Evolutionary conservation across 2,888 invertebrate genomes (phyloP).

Genomic region (Psylliodes chrysocephalus): DNA sequence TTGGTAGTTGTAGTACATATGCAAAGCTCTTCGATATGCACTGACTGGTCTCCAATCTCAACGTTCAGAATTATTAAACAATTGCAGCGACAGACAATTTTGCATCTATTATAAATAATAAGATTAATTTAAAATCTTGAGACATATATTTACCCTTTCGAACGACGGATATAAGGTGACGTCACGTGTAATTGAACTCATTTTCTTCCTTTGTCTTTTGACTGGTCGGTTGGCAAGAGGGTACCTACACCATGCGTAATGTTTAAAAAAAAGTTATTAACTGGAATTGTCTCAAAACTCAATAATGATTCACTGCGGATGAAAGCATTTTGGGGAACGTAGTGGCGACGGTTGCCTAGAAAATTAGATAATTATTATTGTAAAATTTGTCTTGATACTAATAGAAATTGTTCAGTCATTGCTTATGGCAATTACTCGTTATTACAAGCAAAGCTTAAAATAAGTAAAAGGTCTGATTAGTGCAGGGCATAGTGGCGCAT

Average conservation of each 20-base stretch:
- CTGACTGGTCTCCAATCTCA: too few relatives aligned
- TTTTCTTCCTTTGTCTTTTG: constrained; percentile 6
- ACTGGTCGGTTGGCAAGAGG: too few relatives aligned
- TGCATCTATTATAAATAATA: constrained; percentile 58
- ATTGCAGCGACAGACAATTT: constrained; percentile 52
- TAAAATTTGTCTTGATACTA: too few relatives aligned
- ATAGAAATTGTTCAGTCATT: too few relatives aligned
- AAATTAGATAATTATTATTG: too few relatives aligned
- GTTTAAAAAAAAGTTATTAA: neutral
- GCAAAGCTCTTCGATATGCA: too few relatives aligned
- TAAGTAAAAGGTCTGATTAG: too few relatives aligned
- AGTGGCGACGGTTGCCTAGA: too few relatives aligned
- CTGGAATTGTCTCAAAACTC: neutral
- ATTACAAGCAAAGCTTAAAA: too few relatives aligned
- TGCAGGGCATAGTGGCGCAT: too few relatives aligned
- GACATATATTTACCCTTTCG: constrained; percentile 50
- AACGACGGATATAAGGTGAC: constrained; percentile 52
- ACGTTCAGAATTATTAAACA: constrained; percentile 37
- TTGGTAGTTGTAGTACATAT: too few relatives aligned
- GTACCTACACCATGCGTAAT: constrained; percentile 1
- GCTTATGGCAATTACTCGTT: too few relatives aligned
- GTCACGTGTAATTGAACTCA: constrained; percentile 53
- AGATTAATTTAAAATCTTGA: constrained; percentile 53
- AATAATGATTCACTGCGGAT: constrained; percentile 33
- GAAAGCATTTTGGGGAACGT: constrained; percentile 39